A percentile compares a stretch with the other conserved stretches of the same genome.
Evolutionary conservation across 2,888 invertebrate species (phyloP).

Genomic region (Tenthredo amoena): DNA sequence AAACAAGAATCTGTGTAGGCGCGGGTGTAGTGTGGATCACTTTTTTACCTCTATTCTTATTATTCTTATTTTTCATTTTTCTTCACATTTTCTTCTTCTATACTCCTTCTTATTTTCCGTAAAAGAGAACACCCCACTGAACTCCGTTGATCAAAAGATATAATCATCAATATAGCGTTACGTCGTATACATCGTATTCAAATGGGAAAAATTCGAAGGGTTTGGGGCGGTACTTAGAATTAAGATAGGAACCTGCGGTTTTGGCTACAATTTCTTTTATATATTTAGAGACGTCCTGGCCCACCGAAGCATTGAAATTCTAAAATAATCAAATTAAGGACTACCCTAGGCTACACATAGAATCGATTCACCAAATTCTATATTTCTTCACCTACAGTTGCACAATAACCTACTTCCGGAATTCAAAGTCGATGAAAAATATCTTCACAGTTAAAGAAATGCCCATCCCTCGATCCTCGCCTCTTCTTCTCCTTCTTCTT

Average conservation of each 20-base stretch:
- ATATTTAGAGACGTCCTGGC: too few relatives aligned
- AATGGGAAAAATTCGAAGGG: too few relatives aligned
- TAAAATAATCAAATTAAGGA: too few relatives aligned
- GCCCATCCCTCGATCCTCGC: background rate
- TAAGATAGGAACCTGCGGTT: too few relatives aligned
- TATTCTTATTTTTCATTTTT: background rate
- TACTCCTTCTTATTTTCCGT: background rate
- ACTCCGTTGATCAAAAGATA: background rate
- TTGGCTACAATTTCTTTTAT: too few relatives aligned
- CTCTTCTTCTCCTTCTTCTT: background rate
- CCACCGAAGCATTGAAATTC: too few relatives aligned
- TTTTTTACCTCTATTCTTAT: background rate
- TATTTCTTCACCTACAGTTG: background rate
- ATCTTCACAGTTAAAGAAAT: constrained; percentile 22
- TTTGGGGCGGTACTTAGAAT: too few relatives aligned
- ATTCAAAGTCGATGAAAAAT: constrained; percentile 34
- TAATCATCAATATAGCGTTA: background rate
- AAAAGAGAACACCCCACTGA: background rate
- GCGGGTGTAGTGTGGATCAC: background rate
- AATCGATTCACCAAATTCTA: background rate
- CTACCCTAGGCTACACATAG: background rate
- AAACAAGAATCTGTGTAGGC: background rate
- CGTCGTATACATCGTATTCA: background rate
- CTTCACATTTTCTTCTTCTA: background rate
- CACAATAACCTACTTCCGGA: background rate